These are phyloP conservation scores for Brenthis hecate DNA, from an alignment of 2,888 invertebrate species.

Conservation along the genomic window DNA sequence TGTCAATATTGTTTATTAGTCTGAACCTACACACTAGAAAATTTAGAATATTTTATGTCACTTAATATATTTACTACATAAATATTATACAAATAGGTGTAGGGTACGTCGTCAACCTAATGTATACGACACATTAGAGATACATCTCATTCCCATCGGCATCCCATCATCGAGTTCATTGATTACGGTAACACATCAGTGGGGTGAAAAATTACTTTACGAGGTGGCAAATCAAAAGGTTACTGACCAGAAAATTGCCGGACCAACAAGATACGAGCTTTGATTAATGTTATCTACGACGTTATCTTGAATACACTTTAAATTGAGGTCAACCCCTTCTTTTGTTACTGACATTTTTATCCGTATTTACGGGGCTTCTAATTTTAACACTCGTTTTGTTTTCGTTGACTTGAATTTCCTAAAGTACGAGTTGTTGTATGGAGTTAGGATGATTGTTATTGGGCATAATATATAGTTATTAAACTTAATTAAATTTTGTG, in stretches of 20 bases:
- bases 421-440: neutral
- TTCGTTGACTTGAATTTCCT: neutral
- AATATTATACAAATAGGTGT: neutral
- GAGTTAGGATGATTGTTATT: too few species aligned
- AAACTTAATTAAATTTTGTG: too few species aligned
- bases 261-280: conserved; percentile 60
- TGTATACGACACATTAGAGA: neutral
- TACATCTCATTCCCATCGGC: conserved; percentile 18
- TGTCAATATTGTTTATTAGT: too few species aligned
- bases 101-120: neutral
- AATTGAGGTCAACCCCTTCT: conserved; percentile 64
- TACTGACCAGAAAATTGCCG: conserved; percentile 76
- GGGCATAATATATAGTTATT: too few species aligned
- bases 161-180: conserved; percentile 35
- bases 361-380: conserved; percentile 28
- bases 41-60: too few species aligned
- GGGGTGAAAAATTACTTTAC: conserved; percentile 70
- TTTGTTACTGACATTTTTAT: conserved; percentile 43
- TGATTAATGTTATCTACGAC: conserved; percentile 79
- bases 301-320: conserved; percentile 67
- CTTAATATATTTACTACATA: neutral
- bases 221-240: conserved; percentile 72
- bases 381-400: neutral
- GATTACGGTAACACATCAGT: conserved; percentile 54
- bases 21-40: too few species aligned